phyloP scores from a whole-genome alignment of 1,140 invertebrate species.

The Listronotus bonariensis region DNA sequence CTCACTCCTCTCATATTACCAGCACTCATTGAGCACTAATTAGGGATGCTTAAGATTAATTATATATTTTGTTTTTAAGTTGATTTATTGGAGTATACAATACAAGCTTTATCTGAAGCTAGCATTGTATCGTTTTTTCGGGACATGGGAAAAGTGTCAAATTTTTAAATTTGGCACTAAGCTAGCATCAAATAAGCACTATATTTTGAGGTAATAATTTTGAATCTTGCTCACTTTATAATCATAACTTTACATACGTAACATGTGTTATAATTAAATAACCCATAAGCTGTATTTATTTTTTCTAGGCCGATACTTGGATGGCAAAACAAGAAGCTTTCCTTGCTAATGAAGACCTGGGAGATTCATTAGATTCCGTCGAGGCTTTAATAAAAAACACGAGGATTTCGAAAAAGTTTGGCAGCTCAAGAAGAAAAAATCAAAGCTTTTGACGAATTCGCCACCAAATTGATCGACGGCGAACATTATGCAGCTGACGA shows the following conservation, averaged over 20 bases:
- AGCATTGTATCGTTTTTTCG: too few relatives aligned
- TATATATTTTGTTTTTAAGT: too few relatives aligned
- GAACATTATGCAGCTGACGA: slow-evolving; percentile 98
- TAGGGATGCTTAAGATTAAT: too few relatives aligned
- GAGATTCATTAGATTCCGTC: slow-evolving; percentile 95
- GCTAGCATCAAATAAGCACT: too few relatives aligned
- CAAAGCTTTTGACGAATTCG: slow-evolving; percentile 97
- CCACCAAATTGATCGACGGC: slow-evolving; percentile 94
- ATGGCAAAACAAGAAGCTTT: slow-evolving; percentile 99
- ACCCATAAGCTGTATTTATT: not conserved
- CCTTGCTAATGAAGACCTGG: slow-evolving; percentile 94
- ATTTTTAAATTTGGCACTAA: not conserved
- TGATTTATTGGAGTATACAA: too few relatives aligned
- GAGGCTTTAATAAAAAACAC: slow-evolving; percentile 98
- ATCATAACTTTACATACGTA: too few relatives aligned
- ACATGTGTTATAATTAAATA: too few relatives aligned
- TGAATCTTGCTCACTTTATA: not conserved
- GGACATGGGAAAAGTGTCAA: too few relatives aligned
- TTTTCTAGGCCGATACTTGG: slow-evolving; percentile 84
- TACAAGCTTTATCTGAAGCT: too few relatives aligned
- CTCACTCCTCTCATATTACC: too few relatives aligned
- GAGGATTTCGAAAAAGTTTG: slow-evolving; percentile 99
- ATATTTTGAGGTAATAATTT: too few relatives aligned
- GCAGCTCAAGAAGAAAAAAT: slow-evolving; percentile 99
- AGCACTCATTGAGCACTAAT: too few relatives aligned